Base-by-base conservation (phyloP, 2,113 vertebrate genomes). In the Hippocampus abdominalis region DNA sequence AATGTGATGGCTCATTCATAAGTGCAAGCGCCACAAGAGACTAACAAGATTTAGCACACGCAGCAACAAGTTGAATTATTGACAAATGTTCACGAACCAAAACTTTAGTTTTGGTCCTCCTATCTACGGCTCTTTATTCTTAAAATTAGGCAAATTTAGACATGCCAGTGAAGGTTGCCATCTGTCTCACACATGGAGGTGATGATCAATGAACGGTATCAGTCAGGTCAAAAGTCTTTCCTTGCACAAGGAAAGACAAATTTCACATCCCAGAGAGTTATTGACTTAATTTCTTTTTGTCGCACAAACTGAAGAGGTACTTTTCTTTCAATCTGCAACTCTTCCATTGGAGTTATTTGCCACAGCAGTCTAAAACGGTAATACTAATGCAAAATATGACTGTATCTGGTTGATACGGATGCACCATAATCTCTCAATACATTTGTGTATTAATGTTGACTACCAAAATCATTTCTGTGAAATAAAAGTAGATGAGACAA, bases 331-430 rank as follows among this genome's bases (percentile, higher is more conserved):
- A 73, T 59, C 44, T 51, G 2, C 10, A 72, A 70, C 42, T 62
- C 9, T 70, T 69, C 21, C 18, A 51, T 65, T 68, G 75, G 75
- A 70, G 66, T 78, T 61, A 78, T 87, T 88, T 88, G 90, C 83
- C 85, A 88, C 85, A 76, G 39, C 64, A 64, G 69, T 71, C 39
- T 64, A 20, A 72, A 68, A 68, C 13, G 76, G 20, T 49, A 49
- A 63, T 70, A 64, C 54, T 74, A 12, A 36, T 62, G 20, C 5
- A 23, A 23, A 42, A 64, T 11, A 11, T 40, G n/a, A 62, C 21
- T 65, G 61, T 42, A 74, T 63, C 60, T 64, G 54, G 60, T 60
- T 67, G 20, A 82, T 65, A 80, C 3, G 6, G 49, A 71, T 44
- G 32, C 40, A 75, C 48, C 13, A 53, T 27, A 70, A 54, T 71